Base-by-base conservation (phyloP, 1,140 invertebrate species). In the Drosophila trapezifrons region DNA sequence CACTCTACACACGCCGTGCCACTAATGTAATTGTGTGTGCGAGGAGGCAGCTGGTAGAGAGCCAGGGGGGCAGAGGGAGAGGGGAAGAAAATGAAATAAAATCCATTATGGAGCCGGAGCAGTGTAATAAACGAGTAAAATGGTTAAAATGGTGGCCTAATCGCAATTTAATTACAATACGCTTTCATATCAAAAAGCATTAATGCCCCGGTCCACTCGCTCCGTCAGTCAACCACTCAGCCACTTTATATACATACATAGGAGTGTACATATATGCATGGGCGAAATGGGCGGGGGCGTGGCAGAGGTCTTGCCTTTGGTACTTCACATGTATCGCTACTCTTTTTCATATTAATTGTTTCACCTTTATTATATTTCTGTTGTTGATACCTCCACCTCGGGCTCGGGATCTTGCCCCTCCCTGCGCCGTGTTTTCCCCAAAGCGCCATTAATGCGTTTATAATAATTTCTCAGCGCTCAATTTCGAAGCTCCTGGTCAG, bases 151-250 rank as follows among this genome's bases (percentile, higher is more conserved):
- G 86, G 86, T 90, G 86, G 86, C 86, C 86, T 90, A 90, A 90
- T 90, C 86, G 86, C 86, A 90, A 90, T 90, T 90, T 90, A 90
- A 90, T 90, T 90, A 90, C 86, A 90, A 90, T 90, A 86, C 81
- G 86, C 85, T 90, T 89, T 89, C 85, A 89, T 89, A 89, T 89
- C 84, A 89, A 89, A 89, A 89, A 78, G 80, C 84, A 89, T 89
- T 89, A 89, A 84, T 89, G 84, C 83, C 49, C 64, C 46, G 54
- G 55, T 55, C 63, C 62, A 75, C 70, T 57, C 54, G 45, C 32
- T 54, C 27, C 62, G 45, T 65, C 60, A 75, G 32, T 70, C 76
- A 74, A 72, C 75, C 77, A 78, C 20, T 37, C 62, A 62, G 73
- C 20, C 64, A 69, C 58, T 62, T 42, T 42, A 22, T 27, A 32